Base-by-base conservation (phyloP, 2,888 invertebrate genomes). In the Xanthorhoe spadicearia region DNA sequence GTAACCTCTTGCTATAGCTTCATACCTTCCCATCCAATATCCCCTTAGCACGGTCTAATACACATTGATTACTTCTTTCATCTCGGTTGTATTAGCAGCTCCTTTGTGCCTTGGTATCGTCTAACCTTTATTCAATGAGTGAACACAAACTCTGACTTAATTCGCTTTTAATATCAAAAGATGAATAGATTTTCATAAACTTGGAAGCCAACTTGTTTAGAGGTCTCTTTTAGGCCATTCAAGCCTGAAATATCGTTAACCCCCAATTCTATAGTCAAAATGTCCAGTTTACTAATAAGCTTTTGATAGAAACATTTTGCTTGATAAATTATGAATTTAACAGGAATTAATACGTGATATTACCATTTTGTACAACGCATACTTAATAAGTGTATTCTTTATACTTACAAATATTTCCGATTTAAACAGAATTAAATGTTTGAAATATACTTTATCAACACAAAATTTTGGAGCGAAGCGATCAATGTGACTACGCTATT, bases 1-100 rank as follows among this genome's bases (percentile, higher is more conserved):
- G 46, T 46, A 46, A 46, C 5, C 77, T 49, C 50, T 66, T 72
- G 64, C 62, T 70, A 71, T 55, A 57, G 51, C 17, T 56, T 23
- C 23, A 23, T 23, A 23, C 48, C 35, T 48, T 55, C 59, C 58
- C 50, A 66, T 64, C 66, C 68, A 72, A 72, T 73, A 70, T 77
- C 53, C 61, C 64, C 66, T 52, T 60, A 48, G 32, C 61, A 77
- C 72, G 80, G 75, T 74, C 70, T 70, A 60, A 59, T 80, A 72
- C 74, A 76, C 81, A 77, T 73, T 76, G 79, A 83, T 86, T 82
- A 74, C 80, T 77, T 79, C 79, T 83, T 82, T 79, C 77, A 81
- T 81, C 76, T 71, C 69, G 64, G 71, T 64, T 68, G 71, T 74
- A 78, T 80, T 79, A 76, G 77, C 68, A 72, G 71, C 65, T 69